These are phyloP conservation scores for Emys orbicularis DNA, from an alignment of 2,797 vertebrate species.

Conservation along the genomic window DNA sequence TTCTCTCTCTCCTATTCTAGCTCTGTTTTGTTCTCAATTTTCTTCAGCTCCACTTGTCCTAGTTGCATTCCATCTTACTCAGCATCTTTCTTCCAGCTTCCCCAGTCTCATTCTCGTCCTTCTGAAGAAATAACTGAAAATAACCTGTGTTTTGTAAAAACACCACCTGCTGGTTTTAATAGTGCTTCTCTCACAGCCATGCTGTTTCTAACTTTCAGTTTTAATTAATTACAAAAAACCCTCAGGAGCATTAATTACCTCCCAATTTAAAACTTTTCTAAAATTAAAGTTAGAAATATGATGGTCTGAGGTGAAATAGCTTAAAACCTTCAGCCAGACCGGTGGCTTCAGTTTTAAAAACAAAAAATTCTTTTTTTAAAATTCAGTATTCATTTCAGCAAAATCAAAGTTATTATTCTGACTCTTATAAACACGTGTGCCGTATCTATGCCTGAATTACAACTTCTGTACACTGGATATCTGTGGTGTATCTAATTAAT, in stretches of 20 bases:
- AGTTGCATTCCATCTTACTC: background rate
- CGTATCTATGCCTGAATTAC: background rate
- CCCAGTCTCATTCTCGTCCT: background rate
- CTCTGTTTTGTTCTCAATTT: background rate
- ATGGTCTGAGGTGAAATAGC: background rate
- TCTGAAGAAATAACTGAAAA: conserved; percentile 18
- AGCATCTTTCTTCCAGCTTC: background rate
- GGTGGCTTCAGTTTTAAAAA: background rate
- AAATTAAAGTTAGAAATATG: background rate
- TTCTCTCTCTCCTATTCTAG: background rate
- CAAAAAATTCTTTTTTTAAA: background rate
- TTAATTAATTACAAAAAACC: background rate
- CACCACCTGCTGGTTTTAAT: background rate
- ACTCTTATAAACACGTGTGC: background rate
- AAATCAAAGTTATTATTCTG: background rate
- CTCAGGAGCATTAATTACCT: background rate
- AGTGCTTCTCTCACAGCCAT: background rate
- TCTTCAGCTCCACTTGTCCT: background rate
- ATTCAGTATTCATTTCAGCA: background rate
- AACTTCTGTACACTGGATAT: background rate
- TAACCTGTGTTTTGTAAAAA: background rate
- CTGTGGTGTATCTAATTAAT: background rate
- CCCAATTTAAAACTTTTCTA: background rate
- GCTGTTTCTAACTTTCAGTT: background rate
- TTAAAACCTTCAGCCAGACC: background rate